Evolutionary conservation across 2,888 invertebrate species (phyloP).

Genomic region (Xestia c-nigrum): DNA sequence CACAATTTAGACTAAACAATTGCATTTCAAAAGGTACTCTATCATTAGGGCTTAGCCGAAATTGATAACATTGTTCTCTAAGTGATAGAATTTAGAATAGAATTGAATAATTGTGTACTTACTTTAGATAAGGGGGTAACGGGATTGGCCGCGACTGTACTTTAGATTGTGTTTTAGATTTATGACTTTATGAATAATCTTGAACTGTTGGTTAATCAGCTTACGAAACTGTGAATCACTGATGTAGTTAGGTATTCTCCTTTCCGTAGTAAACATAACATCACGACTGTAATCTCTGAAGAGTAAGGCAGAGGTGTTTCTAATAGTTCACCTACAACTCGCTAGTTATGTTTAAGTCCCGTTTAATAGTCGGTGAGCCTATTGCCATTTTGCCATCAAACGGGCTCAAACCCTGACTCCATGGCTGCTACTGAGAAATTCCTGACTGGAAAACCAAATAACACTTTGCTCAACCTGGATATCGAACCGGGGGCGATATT

Average conservation of each 20-base stretch:
- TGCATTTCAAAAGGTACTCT: conserved; percentile 46
- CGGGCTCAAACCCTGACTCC: no score
- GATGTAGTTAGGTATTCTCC: no score
- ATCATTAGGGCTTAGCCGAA: conserved; percentile 62
- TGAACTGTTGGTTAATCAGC: conserved; percentile 27
- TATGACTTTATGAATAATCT: conserved; percentile 53
- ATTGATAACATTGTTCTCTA: conserved; percentile 67
- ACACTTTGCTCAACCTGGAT: no score
- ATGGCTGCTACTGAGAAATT: no score
- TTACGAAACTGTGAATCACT: conserved; percentile 40
- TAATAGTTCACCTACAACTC: no score
- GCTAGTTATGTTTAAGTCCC: no score
- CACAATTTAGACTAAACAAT: conserved; percentile 35
- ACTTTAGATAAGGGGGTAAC: conserved; percentile 59
- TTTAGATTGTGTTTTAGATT: conserved; percentile 14
- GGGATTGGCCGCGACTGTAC: conserved; percentile 48
- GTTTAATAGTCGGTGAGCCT: no score
- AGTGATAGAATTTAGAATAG: conserved; percentile 59
- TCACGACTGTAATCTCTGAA: no score
- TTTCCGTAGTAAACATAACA: neutral
- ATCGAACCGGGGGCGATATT: no score
- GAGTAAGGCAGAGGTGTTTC: no score
- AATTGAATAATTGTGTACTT: conserved; percentile 66
- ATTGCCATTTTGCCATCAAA: no score
- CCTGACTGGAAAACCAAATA: no score